Conservation (phyloP, 2,888 invertebrate species). For the Drosophila trichaetosa region DNA sequence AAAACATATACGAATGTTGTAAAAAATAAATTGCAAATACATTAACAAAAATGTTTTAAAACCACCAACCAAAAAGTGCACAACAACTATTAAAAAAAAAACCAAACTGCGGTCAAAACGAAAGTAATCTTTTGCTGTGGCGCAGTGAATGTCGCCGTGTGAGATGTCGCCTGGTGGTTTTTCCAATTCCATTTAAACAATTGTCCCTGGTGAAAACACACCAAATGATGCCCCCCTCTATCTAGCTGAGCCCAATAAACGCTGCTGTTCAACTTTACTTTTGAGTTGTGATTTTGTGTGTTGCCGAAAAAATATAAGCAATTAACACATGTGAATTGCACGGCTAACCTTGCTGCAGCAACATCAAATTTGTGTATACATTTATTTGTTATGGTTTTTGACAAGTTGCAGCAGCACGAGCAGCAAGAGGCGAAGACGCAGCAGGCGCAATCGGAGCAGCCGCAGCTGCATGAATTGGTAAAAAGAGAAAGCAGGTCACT, state of each 20-base stretch:
- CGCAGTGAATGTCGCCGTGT: constrained; percentile 46
- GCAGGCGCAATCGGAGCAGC: constrained; percentile 14
- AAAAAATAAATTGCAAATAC: constrained; percentile 26
- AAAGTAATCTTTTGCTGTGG: constrained; percentile 63
- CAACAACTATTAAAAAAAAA: constrained; percentile 14
- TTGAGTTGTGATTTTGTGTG: constrained; percentile 31
- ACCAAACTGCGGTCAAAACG: constrained; percentile 72
- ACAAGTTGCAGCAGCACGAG: constrained; percentile 43
- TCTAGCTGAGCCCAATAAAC: constrained; percentile 34
- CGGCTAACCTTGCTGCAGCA: constrained; percentile 45
- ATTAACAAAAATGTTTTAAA: constrained; percentile 48
- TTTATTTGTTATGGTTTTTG: constrained; percentile 33
- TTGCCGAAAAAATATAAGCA: constrained; percentile 40
- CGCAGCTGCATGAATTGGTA: constrained; percentile 64
- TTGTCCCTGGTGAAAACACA: constrained; percentile 51
- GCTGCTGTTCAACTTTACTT: constrained; percentile 30
- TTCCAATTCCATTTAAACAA: constrained; percentile 62
- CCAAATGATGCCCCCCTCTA: constrained; percentile 2
- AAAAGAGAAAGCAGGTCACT: constrained; percentile 84
- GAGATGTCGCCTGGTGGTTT: constrained; percentile 50
- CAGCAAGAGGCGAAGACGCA: constrained; percentile 15
- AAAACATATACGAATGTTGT: constrained; percentile 37
- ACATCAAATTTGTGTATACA: constrained; percentile 9
- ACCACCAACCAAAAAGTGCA: constrained; percentile 42
- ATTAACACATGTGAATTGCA: constrained; percentile 71